These are phyloP conservation scores for Donacobius atricapilla DNA, from an alignment of 2,113 vertebrate species.

Conservation along the genomic window DNA sequence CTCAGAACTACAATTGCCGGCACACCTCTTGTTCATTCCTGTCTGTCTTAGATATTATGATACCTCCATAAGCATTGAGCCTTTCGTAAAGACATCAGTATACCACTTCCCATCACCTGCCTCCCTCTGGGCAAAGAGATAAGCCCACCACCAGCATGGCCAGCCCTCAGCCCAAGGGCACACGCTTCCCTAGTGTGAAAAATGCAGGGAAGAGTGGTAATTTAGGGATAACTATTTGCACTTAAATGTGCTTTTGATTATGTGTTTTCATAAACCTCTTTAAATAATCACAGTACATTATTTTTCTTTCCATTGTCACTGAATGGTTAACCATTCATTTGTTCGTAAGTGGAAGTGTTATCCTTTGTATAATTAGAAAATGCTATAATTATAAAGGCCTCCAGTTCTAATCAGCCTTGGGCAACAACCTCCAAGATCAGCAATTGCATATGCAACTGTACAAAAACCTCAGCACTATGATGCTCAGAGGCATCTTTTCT, in stretches of 20 bases:
- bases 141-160: not conserved
- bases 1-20: fast-evolving
- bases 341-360: not conserved
- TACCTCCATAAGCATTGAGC: not conserved
- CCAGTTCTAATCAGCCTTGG: not conserved
- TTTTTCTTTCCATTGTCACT: not conserved
- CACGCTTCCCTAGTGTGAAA: not conserved
- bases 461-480: not conserved
- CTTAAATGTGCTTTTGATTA: not conserved
- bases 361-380: slow-evolving; percentile 21
- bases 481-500: not conserved
- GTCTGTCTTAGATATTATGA: not conserved
- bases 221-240: not conserved
- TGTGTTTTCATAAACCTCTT: not conserved
- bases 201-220: not conserved
- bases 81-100: not conserved
- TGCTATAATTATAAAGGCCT: not conserved
- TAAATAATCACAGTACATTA: not conserved
- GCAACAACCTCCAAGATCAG: not conserved
- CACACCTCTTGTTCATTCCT: not conserved
- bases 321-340: not conserved
- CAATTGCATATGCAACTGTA: not conserved
- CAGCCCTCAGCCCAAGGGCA: not conserved
- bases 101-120: not conserved
- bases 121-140: not conserved